phyloP scores from a whole-genome alignment of 2,888 invertebrate genomes.

The Cistogaster globosa region DNA sequence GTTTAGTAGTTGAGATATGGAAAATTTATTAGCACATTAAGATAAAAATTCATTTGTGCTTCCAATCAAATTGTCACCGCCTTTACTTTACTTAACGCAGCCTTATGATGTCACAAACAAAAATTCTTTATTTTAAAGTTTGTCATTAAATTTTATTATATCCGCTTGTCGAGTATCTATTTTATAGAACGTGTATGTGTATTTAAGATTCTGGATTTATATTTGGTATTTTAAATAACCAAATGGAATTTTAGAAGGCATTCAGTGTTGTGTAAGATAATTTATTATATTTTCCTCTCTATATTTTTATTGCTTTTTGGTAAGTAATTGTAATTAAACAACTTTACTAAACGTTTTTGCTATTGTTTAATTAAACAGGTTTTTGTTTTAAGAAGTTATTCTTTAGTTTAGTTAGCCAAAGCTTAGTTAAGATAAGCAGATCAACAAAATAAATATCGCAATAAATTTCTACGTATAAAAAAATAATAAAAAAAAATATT shows the following conservation, averaged over 20 bases:
- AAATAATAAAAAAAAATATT: too few relatives aligned
- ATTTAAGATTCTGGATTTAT: constrained; percentile 60
- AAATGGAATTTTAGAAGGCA: constrained; percentile 48
- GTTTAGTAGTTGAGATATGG: constrained; percentile 76
- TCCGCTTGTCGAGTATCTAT: constrained; percentile 21
- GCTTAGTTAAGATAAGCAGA: too few relatives aligned
- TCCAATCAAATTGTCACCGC: constrained; percentile 65
- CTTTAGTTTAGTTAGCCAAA: too few relatives aligned
- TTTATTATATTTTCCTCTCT: constrained; percentile 40
- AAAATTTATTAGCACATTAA: constrained; percentile 82
- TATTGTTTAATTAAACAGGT: too few relatives aligned
- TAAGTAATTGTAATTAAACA: not conserved
- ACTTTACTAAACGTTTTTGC: not conserved
- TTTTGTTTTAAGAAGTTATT: too few relatives aligned
- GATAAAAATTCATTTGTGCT: constrained; percentile 75
- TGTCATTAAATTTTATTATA: constrained; percentile 59
- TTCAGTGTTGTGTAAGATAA: constrained; percentile 31
- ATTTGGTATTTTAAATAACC: constrained; percentile 49
- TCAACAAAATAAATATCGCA: too few relatives aligned
- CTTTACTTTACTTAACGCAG: constrained; percentile 31
- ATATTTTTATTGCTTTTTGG: too few relatives aligned
- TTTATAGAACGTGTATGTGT: constrained; percentile 13
- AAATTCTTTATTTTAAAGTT: constrained; percentile 43
- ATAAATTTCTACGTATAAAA: too few relatives aligned
- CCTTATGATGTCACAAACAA: not conserved